These are phyloP conservation scores for Malthinus flaveolus DNA, from an alignment of 2,888 invertebrate species.

Conservation along the genomic window DNA sequence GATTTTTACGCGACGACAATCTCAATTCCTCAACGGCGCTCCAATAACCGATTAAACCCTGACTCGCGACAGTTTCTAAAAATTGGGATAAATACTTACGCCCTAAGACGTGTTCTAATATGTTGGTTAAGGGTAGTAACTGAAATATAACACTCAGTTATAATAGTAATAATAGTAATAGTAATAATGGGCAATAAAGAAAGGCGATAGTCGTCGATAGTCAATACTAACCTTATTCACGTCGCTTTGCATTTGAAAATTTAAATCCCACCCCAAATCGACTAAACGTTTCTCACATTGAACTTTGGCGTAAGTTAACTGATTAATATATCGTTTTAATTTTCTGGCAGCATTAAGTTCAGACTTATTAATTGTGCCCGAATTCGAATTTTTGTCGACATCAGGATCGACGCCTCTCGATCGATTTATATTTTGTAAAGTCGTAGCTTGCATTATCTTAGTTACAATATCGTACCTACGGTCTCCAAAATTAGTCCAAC, in stretches of 20 bases:
- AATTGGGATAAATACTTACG: conserved; percentile 80
- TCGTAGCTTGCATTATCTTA: conserved; percentile 93
- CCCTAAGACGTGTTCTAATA: conserved; percentile 78
- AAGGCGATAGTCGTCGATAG: background rate
- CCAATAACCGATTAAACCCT: conserved; percentile 86
- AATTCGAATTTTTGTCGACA: conserved; percentile 58
- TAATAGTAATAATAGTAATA: too few relatives aligned
- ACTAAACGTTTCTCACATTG: conserved; percentile 79
- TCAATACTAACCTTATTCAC: conserved; percentile 14
- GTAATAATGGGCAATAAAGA: too few relatives aligned
- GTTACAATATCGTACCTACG: conserved; percentile 82
- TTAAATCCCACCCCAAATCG: conserved; percentile 77
- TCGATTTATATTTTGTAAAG: conserved; percentile 85
- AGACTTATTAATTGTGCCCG: conserved; percentile 68
- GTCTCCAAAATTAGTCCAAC: background rate
- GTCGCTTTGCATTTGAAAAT: conserved; percentile 46
- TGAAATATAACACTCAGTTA: conserved; percentile 54
- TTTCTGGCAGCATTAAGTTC: conserved; percentile 81
- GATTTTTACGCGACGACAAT: conserved; percentile 71
- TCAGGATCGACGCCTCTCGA: conserved; percentile 79
- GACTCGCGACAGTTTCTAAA: conserved; percentile 79
- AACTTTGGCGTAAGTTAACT: conserved; percentile 77
- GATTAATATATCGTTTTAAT: conserved; percentile 81
- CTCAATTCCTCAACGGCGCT: conserved; percentile 83
- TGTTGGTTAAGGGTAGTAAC: conserved; percentile 72